Base-by-base conservation (phyloP, 1,140 invertebrate genomes). In the Temnothorax curvispinosus region DNA sequence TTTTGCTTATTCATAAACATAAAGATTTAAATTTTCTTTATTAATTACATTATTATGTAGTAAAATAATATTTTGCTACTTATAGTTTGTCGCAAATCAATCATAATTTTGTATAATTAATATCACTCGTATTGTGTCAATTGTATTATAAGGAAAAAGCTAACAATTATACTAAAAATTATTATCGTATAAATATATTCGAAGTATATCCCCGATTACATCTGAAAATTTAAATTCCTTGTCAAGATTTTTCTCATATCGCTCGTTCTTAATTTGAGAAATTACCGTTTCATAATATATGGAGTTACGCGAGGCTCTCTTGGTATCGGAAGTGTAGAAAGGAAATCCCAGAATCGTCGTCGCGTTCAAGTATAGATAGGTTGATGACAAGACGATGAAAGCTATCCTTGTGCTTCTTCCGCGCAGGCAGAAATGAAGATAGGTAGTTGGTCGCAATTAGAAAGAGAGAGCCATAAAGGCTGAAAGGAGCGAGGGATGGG, bases 361-460 rank as follows among this genome's bases (percentile, higher is more conserved):
- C 13, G 52, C 18, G 27, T 84, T 74, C 52, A 72, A 72, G 27
- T 1, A 27, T 27, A 27, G 27, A 21, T 58, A 69, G 50, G 69
- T 60, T 60, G 67, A 72, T 41, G 64, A 58, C 27, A 41, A 75
- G 6, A 81, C 11, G 67, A 50, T 38, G 41, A 60, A 72, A 84
- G 69, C 54, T 74, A 50, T 3, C 50, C 32, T 84, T 27, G 69
- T 27, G 69, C 78, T 54, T 56, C 65, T 54, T 81, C 15, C 21
- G 32, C 64, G 77, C 27, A 82, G 11, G n/a, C 58, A 81, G 69
- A 84, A 60, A 84, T 62, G 54, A 75, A 38, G 41, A 82, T 27
- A 74, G 54, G 44, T 75, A 44, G 80, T 75, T 75, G 80, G 32
- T 38, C 7, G 52, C 13, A 15, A 47, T 27, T 38, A 64, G 27